Conservation (phyloP, 2,797 vertebrate genomes). For the Pseudotriccus pelzelni region DNA sequence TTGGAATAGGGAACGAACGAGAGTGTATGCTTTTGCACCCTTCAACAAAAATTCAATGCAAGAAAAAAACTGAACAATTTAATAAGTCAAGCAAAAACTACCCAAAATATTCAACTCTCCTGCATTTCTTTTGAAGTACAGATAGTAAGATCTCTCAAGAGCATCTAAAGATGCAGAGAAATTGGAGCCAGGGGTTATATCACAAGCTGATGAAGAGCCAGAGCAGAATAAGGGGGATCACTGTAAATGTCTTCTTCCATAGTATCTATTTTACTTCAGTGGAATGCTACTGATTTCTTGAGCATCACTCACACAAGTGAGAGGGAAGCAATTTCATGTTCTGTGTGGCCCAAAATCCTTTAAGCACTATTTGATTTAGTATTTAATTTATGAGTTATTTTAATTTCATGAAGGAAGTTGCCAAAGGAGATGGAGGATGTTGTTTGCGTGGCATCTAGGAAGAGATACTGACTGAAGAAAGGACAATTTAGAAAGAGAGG, state of each 20-base stretch:
- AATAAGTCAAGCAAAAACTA: not conserved
- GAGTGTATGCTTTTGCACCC: not conserved
- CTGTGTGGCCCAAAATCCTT: not conserved
- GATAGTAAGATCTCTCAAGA: not conserved
- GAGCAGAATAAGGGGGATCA: not conserved
- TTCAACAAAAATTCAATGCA: not conserved
- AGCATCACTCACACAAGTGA: not conserved
- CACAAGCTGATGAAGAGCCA: not conserved
- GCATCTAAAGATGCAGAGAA: not conserved
- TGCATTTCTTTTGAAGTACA: not conserved
- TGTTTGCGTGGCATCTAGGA: not conserved
- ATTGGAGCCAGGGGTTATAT: rapidly evolving
- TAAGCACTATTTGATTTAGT: not conserved
- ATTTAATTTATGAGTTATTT: not conserved
- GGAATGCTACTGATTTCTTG: not conserved
- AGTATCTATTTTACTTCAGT: not conserved
- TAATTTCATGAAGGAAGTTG: not conserved
- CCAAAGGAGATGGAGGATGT: not conserved
- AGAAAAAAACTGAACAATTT: not conserved
- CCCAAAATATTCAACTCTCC: not conserved
- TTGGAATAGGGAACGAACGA: not conserved
- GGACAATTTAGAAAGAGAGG: not conserved
- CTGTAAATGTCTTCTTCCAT: not conserved
- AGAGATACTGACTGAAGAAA: not conserved
- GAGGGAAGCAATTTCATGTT: not conserved